Evolutionary conservation across 2,888 invertebrate species (phyloP).

Genomic region (Erebia aethiops): DNA sequence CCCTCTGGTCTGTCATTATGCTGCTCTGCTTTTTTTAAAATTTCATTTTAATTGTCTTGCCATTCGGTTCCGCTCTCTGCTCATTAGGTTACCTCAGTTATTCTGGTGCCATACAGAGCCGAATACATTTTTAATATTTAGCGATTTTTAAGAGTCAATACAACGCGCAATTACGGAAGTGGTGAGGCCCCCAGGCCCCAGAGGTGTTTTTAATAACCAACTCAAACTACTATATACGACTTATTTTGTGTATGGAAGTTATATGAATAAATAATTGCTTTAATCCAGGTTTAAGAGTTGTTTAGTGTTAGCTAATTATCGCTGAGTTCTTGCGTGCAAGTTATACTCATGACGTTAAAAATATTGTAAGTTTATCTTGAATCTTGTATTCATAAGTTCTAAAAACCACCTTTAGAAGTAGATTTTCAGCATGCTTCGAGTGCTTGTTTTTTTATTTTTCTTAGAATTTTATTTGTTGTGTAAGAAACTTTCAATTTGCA

Average conservation of each 20-base stretch:
- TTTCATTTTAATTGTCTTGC: no score
- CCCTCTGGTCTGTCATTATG: no score
- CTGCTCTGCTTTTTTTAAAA: no score
- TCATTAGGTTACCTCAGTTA: not conserved
- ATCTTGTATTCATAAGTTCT: not conserved
- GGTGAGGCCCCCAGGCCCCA: no score
- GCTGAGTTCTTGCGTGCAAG: not conserved
- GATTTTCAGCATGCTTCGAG: not conserved
- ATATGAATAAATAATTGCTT: not conserved
- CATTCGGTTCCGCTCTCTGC: no score
- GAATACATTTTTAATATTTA: not conserved
- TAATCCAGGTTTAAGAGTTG: not conserved
- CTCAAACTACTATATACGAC: no score
- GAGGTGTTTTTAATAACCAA: no score
- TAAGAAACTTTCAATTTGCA: no score
- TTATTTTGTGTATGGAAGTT: not conserved
- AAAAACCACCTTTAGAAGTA: not conserved
- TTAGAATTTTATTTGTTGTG: not conserved
- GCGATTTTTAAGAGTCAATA: not conserved
- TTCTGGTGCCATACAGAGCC: not conserved
- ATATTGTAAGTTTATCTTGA: slow-evolving; percentile 1
- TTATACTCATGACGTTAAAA: not conserved
- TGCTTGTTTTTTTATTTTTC: slow-evolving; percentile 12
- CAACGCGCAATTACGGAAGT: no score
- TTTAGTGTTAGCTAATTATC: not conserved